Conservation (phyloP, 2,797 vertebrate genomes). For the Etheostoma perlongum region DNA sequence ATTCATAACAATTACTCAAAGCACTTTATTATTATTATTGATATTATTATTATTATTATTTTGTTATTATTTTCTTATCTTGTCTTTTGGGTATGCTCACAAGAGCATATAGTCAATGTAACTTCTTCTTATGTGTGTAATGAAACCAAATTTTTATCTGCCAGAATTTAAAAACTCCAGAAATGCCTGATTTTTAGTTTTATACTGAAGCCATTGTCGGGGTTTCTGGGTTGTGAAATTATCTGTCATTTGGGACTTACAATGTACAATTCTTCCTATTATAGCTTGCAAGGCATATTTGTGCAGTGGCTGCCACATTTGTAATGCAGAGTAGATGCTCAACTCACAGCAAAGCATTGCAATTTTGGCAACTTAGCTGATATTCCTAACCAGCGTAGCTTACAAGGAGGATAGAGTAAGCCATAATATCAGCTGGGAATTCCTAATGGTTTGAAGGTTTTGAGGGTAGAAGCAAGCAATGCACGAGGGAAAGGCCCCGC, state of each 20-base stretch:
- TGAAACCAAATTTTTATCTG: not conserved
- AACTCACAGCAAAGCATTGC: not conserved
- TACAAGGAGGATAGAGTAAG: not conserved
- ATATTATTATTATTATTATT: not conserved
- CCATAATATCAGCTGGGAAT: slow-evolving; percentile 15
- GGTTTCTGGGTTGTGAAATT: not conserved
- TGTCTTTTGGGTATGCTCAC: not conserved
- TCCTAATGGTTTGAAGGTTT: slow-evolving; percentile 20
- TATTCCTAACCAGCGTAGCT: slow-evolving; percentile 1
- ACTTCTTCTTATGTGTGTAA: not conserved
- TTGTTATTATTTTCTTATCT: not conserved
- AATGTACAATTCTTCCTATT: not conserved
- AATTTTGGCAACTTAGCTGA: not conserved
- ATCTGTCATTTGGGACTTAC: not conserved
- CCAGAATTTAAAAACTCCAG: not conserved
- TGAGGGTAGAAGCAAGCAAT: slow-evolving; percentile 12
- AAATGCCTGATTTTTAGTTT: not conserved
- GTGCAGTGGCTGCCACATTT: slow-evolving; percentile 1
- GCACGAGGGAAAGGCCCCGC: slow-evolving; percentile 15
- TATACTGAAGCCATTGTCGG: not conserved
- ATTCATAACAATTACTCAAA: too few species aligned
- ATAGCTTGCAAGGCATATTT: not conserved
- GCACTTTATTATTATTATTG: not conserved
- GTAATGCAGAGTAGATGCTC: not conserved
- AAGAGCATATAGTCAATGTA: not conserved